Conservation (phyloP, 2,797 vertebrate species). For the Neopelma chrysocephalum region DNA sequence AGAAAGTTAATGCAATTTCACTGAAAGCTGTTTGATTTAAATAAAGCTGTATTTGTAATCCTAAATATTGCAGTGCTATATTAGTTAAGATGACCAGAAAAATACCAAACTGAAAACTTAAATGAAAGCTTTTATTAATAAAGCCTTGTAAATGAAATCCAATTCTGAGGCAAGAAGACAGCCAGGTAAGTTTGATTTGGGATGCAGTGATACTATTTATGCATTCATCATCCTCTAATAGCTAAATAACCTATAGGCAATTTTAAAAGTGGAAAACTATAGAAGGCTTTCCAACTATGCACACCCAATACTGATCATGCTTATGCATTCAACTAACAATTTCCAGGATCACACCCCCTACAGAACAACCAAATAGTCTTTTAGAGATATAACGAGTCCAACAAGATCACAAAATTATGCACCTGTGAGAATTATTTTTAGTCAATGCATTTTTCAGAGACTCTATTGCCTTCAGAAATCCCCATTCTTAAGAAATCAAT, state of each 20-base stretch:
- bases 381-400: neutral
- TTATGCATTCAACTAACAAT: neutral
- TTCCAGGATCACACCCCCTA: neutral
- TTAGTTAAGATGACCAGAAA: neutral
- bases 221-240: neutral
- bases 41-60: neutral
- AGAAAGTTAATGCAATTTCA: constrained; percentile 19
- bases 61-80: neutral
- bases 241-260: neutral
- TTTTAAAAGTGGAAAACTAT: neutral
- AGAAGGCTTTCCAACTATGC: neutral
- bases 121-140: neutral
- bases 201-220: neutral
- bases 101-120: neutral
- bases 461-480: neutral
- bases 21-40: neutral
- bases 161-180: neutral
- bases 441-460: neutral
- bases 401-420: neutral
- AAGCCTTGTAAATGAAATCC: neutral
- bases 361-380: neutral
- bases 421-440: neutral
- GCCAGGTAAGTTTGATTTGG: neutral
- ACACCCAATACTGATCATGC: neutral
- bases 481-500: neutral